Evolutionary conservation across 2,113 vertebrate genomes (phyloP).

Genomic region (Rafetus swinhoei): DNA sequence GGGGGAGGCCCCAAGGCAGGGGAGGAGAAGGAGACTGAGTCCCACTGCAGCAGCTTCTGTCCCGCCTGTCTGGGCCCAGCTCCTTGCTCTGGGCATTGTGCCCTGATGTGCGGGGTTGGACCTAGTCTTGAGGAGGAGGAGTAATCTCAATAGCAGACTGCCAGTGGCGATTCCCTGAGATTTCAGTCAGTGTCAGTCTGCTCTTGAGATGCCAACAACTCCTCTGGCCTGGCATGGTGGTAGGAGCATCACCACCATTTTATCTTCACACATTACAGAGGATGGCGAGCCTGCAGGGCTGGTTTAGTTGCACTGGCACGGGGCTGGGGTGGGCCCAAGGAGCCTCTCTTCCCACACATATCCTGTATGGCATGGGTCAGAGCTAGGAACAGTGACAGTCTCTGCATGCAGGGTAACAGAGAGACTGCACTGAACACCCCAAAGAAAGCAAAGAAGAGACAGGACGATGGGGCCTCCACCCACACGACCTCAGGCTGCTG

Average conservation of each 20-base stretch:
- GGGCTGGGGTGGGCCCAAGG: neutral
- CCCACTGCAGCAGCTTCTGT: too few relatives aligned
- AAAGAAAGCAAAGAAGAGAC: neutral
- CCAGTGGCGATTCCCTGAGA: neutral
- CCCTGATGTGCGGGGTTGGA: too few relatives aligned
- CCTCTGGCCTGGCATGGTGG: accelerated
- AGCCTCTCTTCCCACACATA: neutral
- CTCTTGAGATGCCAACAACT: neutral
- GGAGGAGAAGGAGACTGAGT: too few relatives aligned
- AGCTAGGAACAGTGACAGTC: neutral
- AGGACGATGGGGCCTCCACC: neutral
- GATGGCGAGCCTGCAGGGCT: neutral
- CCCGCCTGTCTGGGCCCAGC: too few relatives aligned
- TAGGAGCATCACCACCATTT: neutral
- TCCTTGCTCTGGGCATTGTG: too few relatives aligned
- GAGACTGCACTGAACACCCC: neutral
- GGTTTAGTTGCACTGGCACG: neutral
- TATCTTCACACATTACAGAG: neutral
- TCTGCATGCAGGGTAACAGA: neutral
- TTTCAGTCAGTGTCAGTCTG: neutral
- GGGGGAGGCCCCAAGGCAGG: too few relatives aligned
- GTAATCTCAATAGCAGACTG: neutral
- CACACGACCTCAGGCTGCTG: neutral
- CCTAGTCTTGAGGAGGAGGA: neutral
- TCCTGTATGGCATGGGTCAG: neutral